phyloP scores from a whole-genome alignment of 2,888 invertebrate genomes.

The Dysmachus trigonus region DNA sequence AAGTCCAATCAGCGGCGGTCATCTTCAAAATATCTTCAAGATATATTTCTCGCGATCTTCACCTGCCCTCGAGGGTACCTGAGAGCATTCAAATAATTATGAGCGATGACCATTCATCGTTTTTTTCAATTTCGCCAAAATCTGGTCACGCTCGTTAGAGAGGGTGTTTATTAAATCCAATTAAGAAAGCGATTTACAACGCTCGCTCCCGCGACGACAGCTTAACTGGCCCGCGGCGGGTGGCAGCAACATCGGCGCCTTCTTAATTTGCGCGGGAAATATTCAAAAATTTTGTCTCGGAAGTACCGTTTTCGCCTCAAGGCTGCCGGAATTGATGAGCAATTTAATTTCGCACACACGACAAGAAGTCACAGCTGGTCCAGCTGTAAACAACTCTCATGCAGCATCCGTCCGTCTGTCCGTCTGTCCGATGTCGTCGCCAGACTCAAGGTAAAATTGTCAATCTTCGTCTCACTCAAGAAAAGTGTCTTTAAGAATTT shows the following conservation, averaged over 20 bases:
- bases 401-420: background rate
- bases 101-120: background rate
- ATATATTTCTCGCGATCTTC: background rate
- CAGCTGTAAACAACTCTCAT: background rate
- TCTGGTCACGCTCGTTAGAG: constrained; percentile 19
- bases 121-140: constrained; percentile 12
- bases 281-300: background rate
- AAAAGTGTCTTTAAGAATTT: background rate
- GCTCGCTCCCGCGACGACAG: background rate
- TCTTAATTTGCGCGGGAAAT: background rate
- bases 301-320: background rate
- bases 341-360: constrained; percentile 3
- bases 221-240: background rate
- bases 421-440: too few species aligned
- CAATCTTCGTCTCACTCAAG: background rate
- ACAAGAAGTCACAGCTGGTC: background rate
- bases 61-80: background rate
- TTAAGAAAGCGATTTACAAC: constrained; percentile 1
- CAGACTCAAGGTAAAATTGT: background rate
- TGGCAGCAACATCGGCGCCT: background rate
- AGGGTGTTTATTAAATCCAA: constrained; percentile 35
- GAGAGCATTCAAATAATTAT: background rate
- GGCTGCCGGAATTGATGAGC: background rate
- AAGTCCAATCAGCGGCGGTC: background rate
- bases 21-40: background rate